phyloP scores from a whole-genome alignment of 2,888 invertebrate genomes.

The Acanthosoma haemorrhoidale region DNA sequence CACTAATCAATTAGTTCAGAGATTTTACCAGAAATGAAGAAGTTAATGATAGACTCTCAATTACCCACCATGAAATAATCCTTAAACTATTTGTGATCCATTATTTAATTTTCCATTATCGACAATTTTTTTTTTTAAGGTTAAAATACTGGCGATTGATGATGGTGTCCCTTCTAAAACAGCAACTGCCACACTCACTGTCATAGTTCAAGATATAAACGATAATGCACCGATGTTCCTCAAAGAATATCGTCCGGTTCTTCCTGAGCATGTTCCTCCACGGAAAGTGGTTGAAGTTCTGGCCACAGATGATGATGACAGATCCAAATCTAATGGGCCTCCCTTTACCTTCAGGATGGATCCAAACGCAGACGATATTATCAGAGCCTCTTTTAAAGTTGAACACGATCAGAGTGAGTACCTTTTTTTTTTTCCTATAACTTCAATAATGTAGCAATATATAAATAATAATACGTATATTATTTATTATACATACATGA shows the following conservation, averaged over 20 bases:
- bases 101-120: background rate
- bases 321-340: slow-evolving; percentile 90
- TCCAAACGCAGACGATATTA: slow-evolving; percentile 88
- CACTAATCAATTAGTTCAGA: no score
- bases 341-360: slow-evolving; percentile 94
- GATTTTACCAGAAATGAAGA: no score
- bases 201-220: slow-evolving; percentile 91
- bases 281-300: slow-evolving; percentile 87
- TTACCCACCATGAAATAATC: background rate
- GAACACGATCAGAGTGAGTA: slow-evolving; percentile 88
- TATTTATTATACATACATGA: background rate
- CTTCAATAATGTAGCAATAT: background rate
- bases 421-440: background rate
- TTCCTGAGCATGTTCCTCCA: slow-evolving; percentile 88
- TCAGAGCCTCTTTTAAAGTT: slow-evolving; percentile 89
- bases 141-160: slow-evolving; percentile 91
- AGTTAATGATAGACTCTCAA: background rate
- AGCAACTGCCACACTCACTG: slow-evolving; percentile 87
- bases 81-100: background rate
- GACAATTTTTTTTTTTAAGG: slow-evolving; percentile 46
- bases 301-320: slow-evolving; percentile 89
- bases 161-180: slow-evolving; percentile 90
- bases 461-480: background rate
- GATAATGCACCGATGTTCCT: slow-evolving; percentile 91
- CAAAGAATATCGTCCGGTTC: slow-evolving; percentile 84